These are phyloP conservation scores for Geopemphigus sp. DNA, from an alignment of 1,140 invertebrate species.

Conservation along the genomic window DNA sequence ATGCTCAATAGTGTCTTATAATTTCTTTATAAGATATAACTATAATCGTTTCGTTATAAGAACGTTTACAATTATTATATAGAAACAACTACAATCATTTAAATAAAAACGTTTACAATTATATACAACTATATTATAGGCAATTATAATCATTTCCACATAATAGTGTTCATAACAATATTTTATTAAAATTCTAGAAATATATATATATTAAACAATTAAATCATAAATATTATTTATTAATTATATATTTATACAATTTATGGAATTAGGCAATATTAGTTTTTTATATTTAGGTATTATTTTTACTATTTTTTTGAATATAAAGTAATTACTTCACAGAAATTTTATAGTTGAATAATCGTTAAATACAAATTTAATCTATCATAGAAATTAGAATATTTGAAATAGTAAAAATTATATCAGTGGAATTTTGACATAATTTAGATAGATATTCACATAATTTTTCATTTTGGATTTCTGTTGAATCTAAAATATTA, in stretches of 20 bases:
- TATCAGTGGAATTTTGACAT: constrained; percentile 17
- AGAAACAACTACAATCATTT: no score
- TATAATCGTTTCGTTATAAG: no score
- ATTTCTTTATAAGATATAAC: no score
- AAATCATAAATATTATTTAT: no score
- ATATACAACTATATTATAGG: no score
- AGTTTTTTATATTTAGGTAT: background rate
- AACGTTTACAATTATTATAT: no score
- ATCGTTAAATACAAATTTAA: background rate
- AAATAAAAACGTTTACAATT: no score
- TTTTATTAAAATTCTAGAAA: no score
- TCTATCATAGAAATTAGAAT: constrained; percentile 4
- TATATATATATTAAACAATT: no score
- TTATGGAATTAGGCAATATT: background rate
- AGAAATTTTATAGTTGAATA: background rate
- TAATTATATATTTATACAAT: background rate
- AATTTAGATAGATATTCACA: constrained; percentile 2
- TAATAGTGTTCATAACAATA: no score
- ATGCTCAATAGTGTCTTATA: no score
- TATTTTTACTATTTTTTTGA: background rate
- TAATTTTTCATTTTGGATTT: background rate
- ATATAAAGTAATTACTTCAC: background rate
- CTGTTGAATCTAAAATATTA: constrained; percentile 6
- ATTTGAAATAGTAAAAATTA: background rate
- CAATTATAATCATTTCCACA: no score